Evolutionary conservation across 2,113 vertebrate genomes (phyloP), one percentile per base, ranked within the genome.

Genomic region (Callopanchax toddi): DNA sequence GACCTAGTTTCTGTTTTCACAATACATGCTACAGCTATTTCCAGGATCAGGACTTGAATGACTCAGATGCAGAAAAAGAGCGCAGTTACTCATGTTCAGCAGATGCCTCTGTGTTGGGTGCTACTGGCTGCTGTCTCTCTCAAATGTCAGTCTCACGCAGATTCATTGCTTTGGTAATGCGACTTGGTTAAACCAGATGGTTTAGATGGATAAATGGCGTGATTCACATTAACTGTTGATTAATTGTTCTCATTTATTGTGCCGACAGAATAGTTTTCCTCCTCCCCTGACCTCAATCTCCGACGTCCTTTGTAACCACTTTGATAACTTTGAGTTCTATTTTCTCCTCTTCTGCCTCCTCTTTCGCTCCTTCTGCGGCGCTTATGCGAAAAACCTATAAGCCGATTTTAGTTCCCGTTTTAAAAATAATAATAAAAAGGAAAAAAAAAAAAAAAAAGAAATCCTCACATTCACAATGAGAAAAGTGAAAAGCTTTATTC

Each of bases 171-270:
- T 74, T 17, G 36, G 42, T 86, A 72, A 84, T 74, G 60, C 71
- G 71, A 74, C 79, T 81, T 76, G 71, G 82, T 86, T 75, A 75
- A 86, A 72, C 60, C 73, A 75, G 76, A 87, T 85, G 84, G 84
- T 88, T 88, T 84, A 68, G 81, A 87, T 86, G 73, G 75, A 87
- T 86, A 74, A 86, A 86, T 82, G 71, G 64, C 68, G 78, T 74
- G 68, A 87, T 83, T 86, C 73, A 82, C 74, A 87, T 91, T 89
- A 83, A 89, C 78, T 71, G 56, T 67, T 92, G 89, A 92, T 91
- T 92, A 90, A 92, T 90, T 91, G 82, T 90, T 83, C 82, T 88
- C 79, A 89, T 91, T 91, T 88, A 78, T 87, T 81, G 83, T 71
- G 72, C 36, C 16, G 67, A 77, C 74, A 76, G 68, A 85, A 84